Evolutionary conservation across 1,140 invertebrate genomes (phyloP).

Genomic region (Nephotettix cincticeps): DNA sequence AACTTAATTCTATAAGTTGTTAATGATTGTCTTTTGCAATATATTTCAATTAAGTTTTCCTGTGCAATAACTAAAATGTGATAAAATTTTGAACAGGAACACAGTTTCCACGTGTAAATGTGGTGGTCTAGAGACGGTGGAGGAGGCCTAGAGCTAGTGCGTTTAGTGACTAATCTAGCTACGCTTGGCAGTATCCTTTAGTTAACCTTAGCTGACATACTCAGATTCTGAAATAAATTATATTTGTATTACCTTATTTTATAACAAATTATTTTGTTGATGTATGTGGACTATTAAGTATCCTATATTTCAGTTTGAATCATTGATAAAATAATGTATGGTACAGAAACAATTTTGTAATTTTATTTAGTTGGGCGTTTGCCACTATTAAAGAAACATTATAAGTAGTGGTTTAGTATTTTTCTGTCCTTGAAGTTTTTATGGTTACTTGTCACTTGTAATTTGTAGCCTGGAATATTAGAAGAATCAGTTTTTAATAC

Average conservation of each 20-base stretch:
- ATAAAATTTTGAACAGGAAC: neutral
- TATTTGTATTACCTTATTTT: neutral
- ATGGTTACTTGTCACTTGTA: no score
- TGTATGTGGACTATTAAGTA: neutral
- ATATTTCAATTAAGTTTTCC: neutral
- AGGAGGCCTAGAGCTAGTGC: neutral
- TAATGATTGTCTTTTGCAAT: neutral
- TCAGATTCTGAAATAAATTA: neutral
- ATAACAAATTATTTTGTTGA: neutral
- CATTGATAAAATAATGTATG: neutral
- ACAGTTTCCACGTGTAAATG: no score
- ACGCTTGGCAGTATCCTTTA: neutral
- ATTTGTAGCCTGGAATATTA: no score
- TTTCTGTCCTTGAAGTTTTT: no score
- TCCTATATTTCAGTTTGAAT: neutral
- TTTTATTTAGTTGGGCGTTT: neutral
- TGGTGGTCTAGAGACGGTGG: neutral
- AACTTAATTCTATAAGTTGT: neutral
- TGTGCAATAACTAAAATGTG: neutral
- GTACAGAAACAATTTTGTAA: conserved; percentile 10
- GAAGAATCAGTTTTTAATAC: no score
- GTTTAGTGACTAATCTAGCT: neutral
- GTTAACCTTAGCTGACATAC: neutral
- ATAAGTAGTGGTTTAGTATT: no score
- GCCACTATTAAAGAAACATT: conserved; percentile 7